phyloP scores from a whole-genome alignment of 2,888 invertebrate genomes.

The Gnatocerus cornutus region DNA sequence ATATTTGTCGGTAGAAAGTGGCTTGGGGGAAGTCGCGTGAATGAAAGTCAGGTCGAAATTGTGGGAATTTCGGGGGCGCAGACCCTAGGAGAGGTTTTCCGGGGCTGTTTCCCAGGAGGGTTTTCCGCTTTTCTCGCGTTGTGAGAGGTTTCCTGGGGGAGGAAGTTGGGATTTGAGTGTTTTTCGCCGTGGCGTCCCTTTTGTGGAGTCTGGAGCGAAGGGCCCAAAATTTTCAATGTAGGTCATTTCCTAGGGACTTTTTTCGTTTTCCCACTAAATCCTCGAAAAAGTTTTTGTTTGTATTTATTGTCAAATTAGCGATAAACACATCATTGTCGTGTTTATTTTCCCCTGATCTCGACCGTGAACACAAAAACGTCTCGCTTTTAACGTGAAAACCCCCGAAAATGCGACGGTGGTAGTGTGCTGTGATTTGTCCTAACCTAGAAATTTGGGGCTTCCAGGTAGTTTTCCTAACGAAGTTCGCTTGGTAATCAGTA shows the following conservation, averaged over 20 bases:
- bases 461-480: constrained; percentile 58
- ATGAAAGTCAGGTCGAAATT: background rate
- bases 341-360: constrained; percentile 12
- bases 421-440: background rate
- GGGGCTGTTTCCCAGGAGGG: background rate
- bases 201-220: background rate
- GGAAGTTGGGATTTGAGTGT: too few relatives aligned
- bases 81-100: background rate
- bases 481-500: constrained; percentile 54
- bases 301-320: constrained; percentile 51
- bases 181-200: background rate
- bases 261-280: constrained; percentile 59
- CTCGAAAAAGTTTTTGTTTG: constrained; percentile 51
- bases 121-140: background rate
- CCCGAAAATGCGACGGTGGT: constrained; percentile 10
- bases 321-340: constrained; percentile 44
- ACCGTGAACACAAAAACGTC: background rate
- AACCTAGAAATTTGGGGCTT: constrained; percentile 37
- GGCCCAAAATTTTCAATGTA: constrained; percentile 55
- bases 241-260: constrained; percentile 64
- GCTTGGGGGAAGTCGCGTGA: background rate
- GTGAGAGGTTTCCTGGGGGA: background rate
- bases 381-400: background rate
- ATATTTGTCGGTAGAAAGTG: constrained; percentile 10
- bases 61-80: background rate